Evolutionary conservation across 2,797 vertebrate species (phyloP), one percentile per base, ranked within the genome.

Genomic region (Loris lydekkerianus): DNA sequence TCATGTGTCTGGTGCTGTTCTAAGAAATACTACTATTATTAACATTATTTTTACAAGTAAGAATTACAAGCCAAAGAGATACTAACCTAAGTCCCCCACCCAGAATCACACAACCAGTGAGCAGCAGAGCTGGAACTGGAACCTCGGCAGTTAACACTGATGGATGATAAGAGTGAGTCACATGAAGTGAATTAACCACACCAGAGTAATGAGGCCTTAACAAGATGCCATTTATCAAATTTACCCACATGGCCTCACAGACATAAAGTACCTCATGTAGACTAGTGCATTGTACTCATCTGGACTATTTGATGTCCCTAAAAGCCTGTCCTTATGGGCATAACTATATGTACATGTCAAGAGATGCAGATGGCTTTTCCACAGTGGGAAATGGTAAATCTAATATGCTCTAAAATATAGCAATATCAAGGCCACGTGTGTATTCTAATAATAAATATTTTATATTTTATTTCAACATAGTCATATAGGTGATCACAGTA

Each of bases 151-250:
- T 83, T 75, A 95, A 63, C 72, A 34, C 89, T 84, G 60, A 94
- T 72, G n/a, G 58, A 80, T 75, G 43, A 7, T 88, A 69, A 83
- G 61, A 91, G 29, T 75, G 20, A 96, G 21, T 93, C 70, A 72
- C 31, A 34, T 63, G 13, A 95, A 83, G 11, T 91, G 85, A 53
- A 58, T 93, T 89, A 84, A 87, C 65, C 34, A 76, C 8, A 84
- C 40, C 61, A 84, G 49, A 88, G 73, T 88, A 84, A 83, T 88
- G 92, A 94, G 61, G 84, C 23, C 63, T 92, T 72, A 93, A 76
- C 40, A 95, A 93, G 91, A 92, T 53, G 29, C 21, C 27, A 92
- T 73, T 95, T 93, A 69, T 75, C 65, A 95, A 97, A 91, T 85
- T 61, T 88, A 76, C n/a, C 49, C 88, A 90, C 34, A 93, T 93